A percentile compares a stretch with the other conserved stretches of the same genome.
Conservation (phyloP, 2,113 vertebrate genomes). For the Podiceps cristatus region DNA sequence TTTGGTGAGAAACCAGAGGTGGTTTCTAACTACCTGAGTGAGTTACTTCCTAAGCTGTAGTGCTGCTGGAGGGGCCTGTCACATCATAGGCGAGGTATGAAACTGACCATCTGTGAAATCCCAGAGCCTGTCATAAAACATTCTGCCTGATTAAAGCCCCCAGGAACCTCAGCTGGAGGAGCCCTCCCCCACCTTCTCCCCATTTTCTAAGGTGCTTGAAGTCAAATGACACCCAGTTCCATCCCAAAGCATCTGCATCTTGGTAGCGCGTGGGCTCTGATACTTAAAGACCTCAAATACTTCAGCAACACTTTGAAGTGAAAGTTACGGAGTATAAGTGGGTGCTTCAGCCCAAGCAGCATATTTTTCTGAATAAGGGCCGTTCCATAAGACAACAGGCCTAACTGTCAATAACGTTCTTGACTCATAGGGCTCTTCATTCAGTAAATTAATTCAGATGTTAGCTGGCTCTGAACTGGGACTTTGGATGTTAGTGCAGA, state of each 20-base stretch:
- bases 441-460: neutral
- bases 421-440: neutral
- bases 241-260: neutral
- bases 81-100: accelerated
- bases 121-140: neutral
- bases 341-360: neutral
- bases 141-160: neutral
- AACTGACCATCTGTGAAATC: neutral
- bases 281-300: neutral
- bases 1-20: neutral
- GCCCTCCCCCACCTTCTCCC: neutral
- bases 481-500: neutral
- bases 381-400: neutral
- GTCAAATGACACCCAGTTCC: neutral
- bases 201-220: neutral
- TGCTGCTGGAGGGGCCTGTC: neutral
- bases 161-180: neutral
- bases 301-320: neutral
- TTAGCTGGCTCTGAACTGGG: neutral
- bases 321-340: neutral
- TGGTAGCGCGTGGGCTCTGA: accelerated
- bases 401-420: accelerated
- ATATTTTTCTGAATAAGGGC: neutral
- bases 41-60: neutral
- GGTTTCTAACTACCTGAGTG: neutral